These are phyloP conservation scores for Phrynocephalus guinanensis DNA, from an alignment of 2,797 vertebrate genomes.

Conservation along the genomic window DNA sequence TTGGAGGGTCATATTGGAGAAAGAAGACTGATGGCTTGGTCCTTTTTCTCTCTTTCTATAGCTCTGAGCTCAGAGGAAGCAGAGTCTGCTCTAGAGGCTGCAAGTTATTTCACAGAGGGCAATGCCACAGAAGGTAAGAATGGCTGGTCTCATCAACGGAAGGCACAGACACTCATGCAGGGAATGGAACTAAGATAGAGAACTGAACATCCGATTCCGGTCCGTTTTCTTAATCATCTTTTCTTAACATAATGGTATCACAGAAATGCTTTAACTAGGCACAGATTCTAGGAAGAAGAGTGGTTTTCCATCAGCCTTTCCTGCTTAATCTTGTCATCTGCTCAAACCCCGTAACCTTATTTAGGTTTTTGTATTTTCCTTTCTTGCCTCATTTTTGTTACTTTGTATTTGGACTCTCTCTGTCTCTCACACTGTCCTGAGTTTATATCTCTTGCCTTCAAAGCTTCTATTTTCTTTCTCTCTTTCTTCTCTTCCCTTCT, in stretches of 20 bases:
- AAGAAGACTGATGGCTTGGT: background rate
- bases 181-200: no score
- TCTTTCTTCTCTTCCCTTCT: conserved; percentile 65
- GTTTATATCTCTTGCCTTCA: conserved; percentile 61
- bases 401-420: conserved; percentile 59
- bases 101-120: conserved; percentile 90
- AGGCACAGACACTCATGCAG: background rate
- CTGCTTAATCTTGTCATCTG: conserved; percentile 36
- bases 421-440: conserved; percentile 60
- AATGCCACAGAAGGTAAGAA: conserved; percentile 81
- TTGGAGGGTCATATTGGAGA: background rate
- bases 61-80: conserved; percentile 92
- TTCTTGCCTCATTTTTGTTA: conserved; percentile 57
- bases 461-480: conserved; percentile 53
- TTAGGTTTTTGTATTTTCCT: conserved; percentile 63
- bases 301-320: conserved; percentile 36
- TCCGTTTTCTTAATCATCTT: conserved; percentile 15
- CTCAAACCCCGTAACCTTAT: conserved; percentile 50
- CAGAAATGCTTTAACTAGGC: conserved; percentile 40
- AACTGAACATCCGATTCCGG: background rate
- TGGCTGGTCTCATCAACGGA: conserved; percentile 9
- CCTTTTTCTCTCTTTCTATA: conserved; percentile 65
- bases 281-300: conserved; percentile 34
- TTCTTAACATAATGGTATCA: background rate
- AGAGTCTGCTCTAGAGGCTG: conserved; percentile 93